Evolutionary conservation across 2,797 vertebrate species (phyloP).

Genomic region (Sebastes melanostomus): DNA sequence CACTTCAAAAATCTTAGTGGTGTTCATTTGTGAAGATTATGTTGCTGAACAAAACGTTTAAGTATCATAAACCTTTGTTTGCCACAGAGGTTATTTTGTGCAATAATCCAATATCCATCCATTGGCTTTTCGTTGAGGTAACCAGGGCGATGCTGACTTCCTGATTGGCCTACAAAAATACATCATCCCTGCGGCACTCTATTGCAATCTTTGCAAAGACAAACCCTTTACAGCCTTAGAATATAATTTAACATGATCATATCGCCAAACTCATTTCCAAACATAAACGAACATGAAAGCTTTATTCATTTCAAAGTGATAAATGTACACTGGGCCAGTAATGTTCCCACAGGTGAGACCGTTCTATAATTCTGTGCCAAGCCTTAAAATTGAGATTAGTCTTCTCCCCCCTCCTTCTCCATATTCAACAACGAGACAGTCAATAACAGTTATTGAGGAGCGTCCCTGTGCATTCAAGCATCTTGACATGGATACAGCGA

Average conservation of each 20-base stretch:
- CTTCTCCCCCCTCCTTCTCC: background rate
- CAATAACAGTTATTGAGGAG: conserved; percentile 37
- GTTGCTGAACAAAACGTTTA: background rate
- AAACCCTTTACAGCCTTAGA: background rate
- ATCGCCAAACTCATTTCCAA: background rate
- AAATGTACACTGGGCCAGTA: background rate
- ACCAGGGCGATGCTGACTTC: background rate
- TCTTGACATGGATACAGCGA: conserved; percentile 39
- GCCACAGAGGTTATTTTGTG: background rate
- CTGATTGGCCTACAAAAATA: background rate
- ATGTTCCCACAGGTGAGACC: background rate
- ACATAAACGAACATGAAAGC: background rate
- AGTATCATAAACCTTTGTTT: background rate
- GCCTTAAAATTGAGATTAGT: conserved; percentile 9
- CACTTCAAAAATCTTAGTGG: background rate
- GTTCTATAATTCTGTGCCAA: background rate
- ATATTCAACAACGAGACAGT: conserved; percentile 24
- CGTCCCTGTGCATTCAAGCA: conserved; percentile 25
- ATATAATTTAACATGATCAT: background rate
- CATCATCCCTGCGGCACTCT: background rate
- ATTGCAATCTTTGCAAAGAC: background rate
- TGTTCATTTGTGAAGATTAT: background rate
- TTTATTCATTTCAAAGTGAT: background rate
- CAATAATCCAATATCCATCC: background rate
- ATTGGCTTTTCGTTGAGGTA: background rate